phyloP scores from a whole-genome alignment of 2,888 invertebrate species.

The Ischnus inquisitorius region DNA sequence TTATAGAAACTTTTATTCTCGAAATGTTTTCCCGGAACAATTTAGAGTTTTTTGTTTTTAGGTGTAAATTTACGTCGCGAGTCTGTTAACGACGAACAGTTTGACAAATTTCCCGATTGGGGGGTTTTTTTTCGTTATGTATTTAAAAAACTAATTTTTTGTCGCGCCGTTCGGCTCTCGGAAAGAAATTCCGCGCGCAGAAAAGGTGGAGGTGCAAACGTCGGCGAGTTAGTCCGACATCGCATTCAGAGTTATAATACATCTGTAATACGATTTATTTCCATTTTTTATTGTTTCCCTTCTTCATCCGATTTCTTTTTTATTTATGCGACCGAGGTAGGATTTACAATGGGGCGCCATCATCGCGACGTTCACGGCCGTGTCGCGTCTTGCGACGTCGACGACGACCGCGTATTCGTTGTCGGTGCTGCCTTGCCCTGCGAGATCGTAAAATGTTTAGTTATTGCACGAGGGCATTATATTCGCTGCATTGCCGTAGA shows the following conservation, averaged over 20 bases:
- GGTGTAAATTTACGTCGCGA: too few relatives aligned
- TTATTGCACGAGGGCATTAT: constrained; percentile 74
- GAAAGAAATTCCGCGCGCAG: too few relatives aligned
- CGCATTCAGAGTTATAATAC: background rate
- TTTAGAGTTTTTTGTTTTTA: background rate
- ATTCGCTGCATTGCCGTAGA: constrained; percentile 58
- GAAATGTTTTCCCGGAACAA: background rate
- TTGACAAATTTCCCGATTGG: background rate
- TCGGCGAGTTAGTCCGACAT: background rate
- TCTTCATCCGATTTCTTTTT: background rate
- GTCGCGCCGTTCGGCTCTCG: too few relatives aligned
- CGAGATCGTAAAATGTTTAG: constrained; percentile 77
- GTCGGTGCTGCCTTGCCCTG: constrained; percentile 68
- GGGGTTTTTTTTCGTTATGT: too few relatives aligned
- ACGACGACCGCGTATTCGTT: constrained; percentile 45
- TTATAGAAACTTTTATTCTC: background rate
- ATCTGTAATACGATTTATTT: constrained; percentile 9
- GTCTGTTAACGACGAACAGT: background rate
- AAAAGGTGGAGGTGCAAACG: background rate
- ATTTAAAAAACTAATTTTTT: too few relatives aligned
- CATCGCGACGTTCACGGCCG: constrained; percentile 48
- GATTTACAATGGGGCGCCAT: constrained; percentile 62
- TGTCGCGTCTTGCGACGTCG: constrained; percentile 4
- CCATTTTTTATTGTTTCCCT: constrained; percentile 14
- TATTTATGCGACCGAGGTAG: constrained; percentile 19